Percentiles rank a stretch among this genome's conserved stretches.
phyloP scores from a whole-genome alignment of 2,797 vertebrate genomes.

The Uromys caudimaculatus region DNA sequence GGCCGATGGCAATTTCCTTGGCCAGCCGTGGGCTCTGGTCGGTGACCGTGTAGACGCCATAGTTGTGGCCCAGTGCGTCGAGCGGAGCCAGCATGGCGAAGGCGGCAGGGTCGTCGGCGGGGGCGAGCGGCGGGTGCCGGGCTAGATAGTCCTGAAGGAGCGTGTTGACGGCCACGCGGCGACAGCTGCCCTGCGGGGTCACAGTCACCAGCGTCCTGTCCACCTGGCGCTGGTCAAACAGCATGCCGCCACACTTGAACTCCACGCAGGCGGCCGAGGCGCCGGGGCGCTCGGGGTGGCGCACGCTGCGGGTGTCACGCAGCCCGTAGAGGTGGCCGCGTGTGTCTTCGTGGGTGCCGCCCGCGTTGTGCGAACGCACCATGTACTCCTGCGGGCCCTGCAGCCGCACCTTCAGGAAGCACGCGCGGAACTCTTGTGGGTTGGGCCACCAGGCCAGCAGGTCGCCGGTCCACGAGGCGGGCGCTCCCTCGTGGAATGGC shows the following conservation, averaged over 20 bases:
- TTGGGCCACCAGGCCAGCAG: constrained; percentile 99
- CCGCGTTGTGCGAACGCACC: constrained; percentile 93
- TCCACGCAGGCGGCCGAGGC: constrained; percentile 95
- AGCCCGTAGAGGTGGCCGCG: constrained; percentile 94
- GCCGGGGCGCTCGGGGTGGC: constrained; percentile 88
- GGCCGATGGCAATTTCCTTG: constrained; percentile 98
- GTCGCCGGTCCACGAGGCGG: constrained; percentile 95
- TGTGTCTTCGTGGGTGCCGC: constrained; percentile 93
- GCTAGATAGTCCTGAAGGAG: constrained; percentile 95
- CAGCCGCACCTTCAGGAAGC: constrained; percentile 96
- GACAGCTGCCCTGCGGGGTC: constrained; percentile 95
- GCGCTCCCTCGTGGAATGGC: constrained; percentile 94
- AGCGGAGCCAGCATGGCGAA: constrained; percentile 96
- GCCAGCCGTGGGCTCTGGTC: constrained; percentile 97
- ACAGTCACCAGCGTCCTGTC: constrained; percentile 94
- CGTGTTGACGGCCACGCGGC: constrained; percentile 89
- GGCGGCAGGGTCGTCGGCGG: constrained; percentile 88
- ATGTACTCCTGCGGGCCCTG: constrained; percentile 95
- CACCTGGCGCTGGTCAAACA: constrained; percentile 94
- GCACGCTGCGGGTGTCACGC: constrained; percentile 95
- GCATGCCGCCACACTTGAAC: constrained; percentile 98
- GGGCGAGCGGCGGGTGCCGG: constrained; percentile 92
- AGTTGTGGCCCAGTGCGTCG: constrained; percentile 98
- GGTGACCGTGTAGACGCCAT: constrained; percentile 98
- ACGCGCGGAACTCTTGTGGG: constrained; percentile 98